These are phyloP conservation scores for Phrynocephalus versicolor DNA, from an alignment of 2,113 vertebrate species.

Conservation along the genomic window DNA sequence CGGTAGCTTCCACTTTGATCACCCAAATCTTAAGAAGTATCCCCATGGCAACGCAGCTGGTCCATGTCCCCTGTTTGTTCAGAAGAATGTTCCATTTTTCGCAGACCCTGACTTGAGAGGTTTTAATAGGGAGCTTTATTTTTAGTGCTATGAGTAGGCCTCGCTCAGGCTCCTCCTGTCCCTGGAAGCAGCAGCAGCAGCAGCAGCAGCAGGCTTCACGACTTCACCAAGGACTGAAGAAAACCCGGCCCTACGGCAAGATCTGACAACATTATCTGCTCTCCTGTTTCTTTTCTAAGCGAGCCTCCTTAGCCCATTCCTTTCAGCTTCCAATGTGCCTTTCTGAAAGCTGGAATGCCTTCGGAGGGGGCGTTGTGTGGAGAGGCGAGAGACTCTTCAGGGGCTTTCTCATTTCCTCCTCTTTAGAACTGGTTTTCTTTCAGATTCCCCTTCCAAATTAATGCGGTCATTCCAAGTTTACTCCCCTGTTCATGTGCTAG, in stretches of 20 bases:
- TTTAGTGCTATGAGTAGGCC: not conserved
- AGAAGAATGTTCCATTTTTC: too few relatives aligned
- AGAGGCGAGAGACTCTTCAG: not conserved
- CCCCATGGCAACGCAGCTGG: not conserved
- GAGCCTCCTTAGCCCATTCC: not conserved
- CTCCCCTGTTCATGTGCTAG: not conserved
- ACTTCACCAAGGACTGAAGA: not conserved
- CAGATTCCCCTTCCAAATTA: not conserved
- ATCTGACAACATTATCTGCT: not conserved
- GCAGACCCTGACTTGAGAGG: not conserved
- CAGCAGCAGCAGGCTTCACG: not conserved
- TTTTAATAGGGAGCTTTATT: not conserved
- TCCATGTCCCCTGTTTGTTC: not conserved
- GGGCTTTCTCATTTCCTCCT: not conserved
- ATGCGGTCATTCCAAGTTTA: not conserved
- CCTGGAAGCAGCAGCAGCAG: not conserved
- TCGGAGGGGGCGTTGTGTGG: too few relatives aligned
- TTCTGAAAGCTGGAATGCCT: not conserved
- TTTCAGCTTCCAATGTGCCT: not conserved
- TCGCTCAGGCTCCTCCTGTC: not conserved
- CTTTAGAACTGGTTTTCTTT: not conserved
- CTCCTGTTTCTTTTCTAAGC: not conserved
- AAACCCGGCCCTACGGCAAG: not conserved
- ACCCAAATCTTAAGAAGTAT: not conserved
- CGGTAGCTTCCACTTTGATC: not conserved